phyloP scores from a whole-genome alignment of 2,888 invertebrate species.

The Hetaerina titia region DNA sequence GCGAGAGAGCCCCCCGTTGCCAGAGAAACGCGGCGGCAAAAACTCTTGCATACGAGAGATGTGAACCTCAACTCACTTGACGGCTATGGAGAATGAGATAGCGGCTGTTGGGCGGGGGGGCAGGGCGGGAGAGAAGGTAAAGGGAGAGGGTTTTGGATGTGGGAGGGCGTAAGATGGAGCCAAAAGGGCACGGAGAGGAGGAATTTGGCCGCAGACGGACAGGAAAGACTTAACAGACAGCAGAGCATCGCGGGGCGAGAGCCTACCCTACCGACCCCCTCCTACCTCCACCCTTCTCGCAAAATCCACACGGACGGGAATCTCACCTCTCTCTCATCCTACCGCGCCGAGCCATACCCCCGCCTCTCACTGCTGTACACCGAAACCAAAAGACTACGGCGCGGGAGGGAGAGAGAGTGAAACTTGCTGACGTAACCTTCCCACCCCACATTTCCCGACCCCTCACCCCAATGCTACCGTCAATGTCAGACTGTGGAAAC shows the following conservation, averaged over 20 bases:
- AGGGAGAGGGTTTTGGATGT: background rate
- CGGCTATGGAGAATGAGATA: constrained; percentile 62
- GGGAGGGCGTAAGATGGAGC: too few species aligned
- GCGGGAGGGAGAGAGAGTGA: constrained; percentile 31
- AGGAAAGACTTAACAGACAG: constrained; percentile 66
- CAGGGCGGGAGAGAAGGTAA: background rate
- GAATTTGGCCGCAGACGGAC: constrained; percentile 62
- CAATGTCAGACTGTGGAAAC: constrained; percentile 46
- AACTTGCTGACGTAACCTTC: constrained; percentile 63
- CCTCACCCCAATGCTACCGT: background rate
- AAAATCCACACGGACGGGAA: background rate
- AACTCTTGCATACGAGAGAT: constrained; percentile 57
- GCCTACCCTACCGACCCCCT: background rate
- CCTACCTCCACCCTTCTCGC: background rate
- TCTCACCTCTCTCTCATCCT: background rate
- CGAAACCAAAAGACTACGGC: constrained; percentile 12
- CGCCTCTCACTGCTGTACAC: background rate
- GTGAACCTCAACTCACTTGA: constrained; percentile 62
- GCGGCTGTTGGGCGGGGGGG: background rate
- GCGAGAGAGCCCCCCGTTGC: background rate
- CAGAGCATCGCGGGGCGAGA: constrained; percentile 64
- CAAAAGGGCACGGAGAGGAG: constrained; percentile 3
- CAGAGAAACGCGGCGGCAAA: constrained; percentile 23
- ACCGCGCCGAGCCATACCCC: too few species aligned
- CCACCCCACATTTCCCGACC: background rate